These are phyloP conservation scores for Caenorhabditis imperialis DNA, from an alignment of 2,888 invertebrate genomes.

Conservation along the genomic window DNA sequence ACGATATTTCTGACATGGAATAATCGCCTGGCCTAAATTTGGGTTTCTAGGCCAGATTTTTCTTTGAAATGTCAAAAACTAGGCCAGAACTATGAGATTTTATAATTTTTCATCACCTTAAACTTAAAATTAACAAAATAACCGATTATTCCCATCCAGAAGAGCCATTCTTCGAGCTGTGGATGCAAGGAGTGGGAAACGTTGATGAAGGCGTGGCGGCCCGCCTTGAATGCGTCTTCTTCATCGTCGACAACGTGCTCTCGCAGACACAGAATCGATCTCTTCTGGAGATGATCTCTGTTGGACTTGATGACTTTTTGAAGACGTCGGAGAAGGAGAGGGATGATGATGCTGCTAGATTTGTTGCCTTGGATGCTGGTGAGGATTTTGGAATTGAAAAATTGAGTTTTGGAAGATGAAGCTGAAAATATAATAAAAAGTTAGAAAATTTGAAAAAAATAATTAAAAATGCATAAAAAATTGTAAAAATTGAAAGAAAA, in stretches of 20 bases:
- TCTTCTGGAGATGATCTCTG: constrained; percentile 37
- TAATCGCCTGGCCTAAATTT: no score
- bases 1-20: no score
- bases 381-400: neutral
- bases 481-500: neutral
- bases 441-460: no score
- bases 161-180: constrained; percentile 13
- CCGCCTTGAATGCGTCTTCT: constrained; percentile 24
- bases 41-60: no score
- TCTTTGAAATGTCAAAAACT: no score
- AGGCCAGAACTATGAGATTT: no score
- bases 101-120: no score
- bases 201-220: constrained; percentile 10
- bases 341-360: constrained; percentile 32
- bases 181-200: constrained; percentile 18
- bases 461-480: no score
- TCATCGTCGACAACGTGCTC: constrained; percentile 11
- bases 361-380: constrained; percentile 18
- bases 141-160: neutral
- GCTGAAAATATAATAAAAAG: neutral
- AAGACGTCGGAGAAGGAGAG: constrained; percentile 31
- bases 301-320: constrained; percentile 31
- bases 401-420: neutral
- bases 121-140: no score
- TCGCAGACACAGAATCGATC: constrained; percentile 9